These are phyloP conservation scores for Epinephelus lanceolatus DNA, from an alignment of 2,113 vertebrate species.

Conservation along the genomic window DNA sequence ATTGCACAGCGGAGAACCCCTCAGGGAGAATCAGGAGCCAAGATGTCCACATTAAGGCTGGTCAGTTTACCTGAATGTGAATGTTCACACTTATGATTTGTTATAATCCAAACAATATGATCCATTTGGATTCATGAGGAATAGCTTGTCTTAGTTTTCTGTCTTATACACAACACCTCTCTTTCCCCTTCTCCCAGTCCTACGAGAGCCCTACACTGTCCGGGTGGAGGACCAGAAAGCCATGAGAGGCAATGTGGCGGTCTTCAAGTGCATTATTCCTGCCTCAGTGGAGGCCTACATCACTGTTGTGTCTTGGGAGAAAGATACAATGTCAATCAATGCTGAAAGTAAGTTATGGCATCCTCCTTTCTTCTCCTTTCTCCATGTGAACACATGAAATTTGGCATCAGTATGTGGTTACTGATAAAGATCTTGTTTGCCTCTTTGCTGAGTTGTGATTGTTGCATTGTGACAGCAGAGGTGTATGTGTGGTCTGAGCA, in stretches of 20 bases:
- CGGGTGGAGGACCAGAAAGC: conserved; percentile 99
- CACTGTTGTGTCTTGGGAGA: conserved; percentile 99
- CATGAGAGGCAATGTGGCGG: conserved; percentile 99
- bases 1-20: conserved; percentile 99
- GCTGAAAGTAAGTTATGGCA: conserved; percentile 90
- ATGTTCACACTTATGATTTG: neutral
- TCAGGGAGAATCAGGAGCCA: conserved; percentile 99
- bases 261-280: conserved; percentile 99
- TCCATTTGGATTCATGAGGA: neutral
- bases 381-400: neutral
- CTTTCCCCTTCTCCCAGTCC: conserved; percentile 84
- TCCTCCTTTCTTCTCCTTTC: neutral
- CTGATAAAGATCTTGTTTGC: neutral
- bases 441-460: neutral
- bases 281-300: conserved; percentile 99
- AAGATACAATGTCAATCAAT: conserved; percentile 99
- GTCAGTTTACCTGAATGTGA: conserved; percentile 83
- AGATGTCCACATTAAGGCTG: conserved; percentile 99
- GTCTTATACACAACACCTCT: neutral
- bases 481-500: conserved; percentile 5
- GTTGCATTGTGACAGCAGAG: conserved; percentile 38
- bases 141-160: neutral
- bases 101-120: neutral
- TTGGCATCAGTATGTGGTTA: neutral
- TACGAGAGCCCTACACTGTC: conserved; percentile 99